Conservation (phyloP, 2,797 vertebrate species). For the Coendou prehensilis region DNA sequence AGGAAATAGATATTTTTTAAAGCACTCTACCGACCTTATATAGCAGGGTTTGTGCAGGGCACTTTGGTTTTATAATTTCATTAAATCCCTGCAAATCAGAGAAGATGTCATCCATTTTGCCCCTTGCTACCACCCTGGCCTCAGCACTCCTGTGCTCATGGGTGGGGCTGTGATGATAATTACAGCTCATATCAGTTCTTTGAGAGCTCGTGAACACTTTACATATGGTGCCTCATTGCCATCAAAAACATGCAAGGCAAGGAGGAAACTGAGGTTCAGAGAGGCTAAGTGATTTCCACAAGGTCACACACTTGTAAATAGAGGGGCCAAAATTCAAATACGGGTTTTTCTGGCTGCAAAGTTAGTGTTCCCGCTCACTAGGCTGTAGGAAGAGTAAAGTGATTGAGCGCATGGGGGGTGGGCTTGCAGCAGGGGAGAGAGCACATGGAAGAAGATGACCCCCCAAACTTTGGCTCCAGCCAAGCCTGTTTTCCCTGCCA, state of each 20-base stretch:
- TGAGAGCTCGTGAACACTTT: not conserved
- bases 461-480: not conserved
- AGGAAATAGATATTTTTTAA: not conserved
- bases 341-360: not conserved
- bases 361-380: too few relatives aligned
- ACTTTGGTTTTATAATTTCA: not conserved
- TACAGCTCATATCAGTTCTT: not conserved
- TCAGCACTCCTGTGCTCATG: not conserved
- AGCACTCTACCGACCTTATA: not conserved
- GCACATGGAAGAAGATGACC: not conserved
- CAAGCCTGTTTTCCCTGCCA: not conserved
- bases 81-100: not conserved
- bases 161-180: not conserved
- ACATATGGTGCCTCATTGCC: not conserved
- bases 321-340: not conserved
- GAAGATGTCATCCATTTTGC: too few relatives aligned
- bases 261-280: not conserved
- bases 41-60: not conserved
- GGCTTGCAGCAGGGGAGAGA: not conserved
- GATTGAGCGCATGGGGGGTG: rapidly evolving
- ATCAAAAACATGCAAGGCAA: not conserved
- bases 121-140: not conserved
- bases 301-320: not conserved
- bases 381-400: not conserved
- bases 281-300: not conserved